Base-by-base conservation (phyloP, 2,797 vertebrate genomes). In the Hybognathus amarus region DNA sequence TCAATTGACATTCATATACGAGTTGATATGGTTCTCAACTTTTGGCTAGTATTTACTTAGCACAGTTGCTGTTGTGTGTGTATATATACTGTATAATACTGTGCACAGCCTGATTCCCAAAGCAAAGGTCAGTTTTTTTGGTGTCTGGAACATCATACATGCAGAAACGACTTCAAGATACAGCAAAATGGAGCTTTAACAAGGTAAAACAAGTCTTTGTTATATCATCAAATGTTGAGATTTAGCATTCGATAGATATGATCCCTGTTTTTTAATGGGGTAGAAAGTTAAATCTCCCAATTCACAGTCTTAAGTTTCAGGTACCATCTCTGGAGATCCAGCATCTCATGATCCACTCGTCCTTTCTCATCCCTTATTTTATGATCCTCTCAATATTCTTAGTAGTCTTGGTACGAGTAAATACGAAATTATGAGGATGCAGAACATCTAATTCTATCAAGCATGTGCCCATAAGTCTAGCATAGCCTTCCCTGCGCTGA, bases 401-500 rank as follows among this genome's bases (percentile, higher is more conserved):
- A 69, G 56, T 80, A 80, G 52, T 50, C 63, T 81, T 79, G 69
- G 50, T 59, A 75, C 24, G 50, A 59, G 77, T 79, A 83, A 85
- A 79, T 67, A 71, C 24, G 22, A 82, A 45, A 76, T 30, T 8
- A 67, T 64, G 33, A 74, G 66, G 50, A 30, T 79, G 45, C 77
- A 85, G 64, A 59, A 81, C 27, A 30, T 69, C 74, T 86, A 81
- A 63, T 36, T 24, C 33, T 78, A 85, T 36, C 83, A 30, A 12
- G 68, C 81, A 24, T 64, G 52, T 74, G 61, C 64, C 68, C 75
- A 15, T 24, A 20, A 54, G 36, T 52, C 68, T 86, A 80, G 73
- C 61, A 56, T 85, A 68, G 20, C 42, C 50, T 77, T 80, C 70
- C 40, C 54, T 67, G 17, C 6, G 40, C 30, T 52, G n/a, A 83